A percentile compares a stretch with the other conserved stretches of the same genome.
These are phyloP conservation scores for Mastomys coucha DNA, from an alignment of 2,113 vertebrate genomes.

Conservation along the genomic window DNA sequence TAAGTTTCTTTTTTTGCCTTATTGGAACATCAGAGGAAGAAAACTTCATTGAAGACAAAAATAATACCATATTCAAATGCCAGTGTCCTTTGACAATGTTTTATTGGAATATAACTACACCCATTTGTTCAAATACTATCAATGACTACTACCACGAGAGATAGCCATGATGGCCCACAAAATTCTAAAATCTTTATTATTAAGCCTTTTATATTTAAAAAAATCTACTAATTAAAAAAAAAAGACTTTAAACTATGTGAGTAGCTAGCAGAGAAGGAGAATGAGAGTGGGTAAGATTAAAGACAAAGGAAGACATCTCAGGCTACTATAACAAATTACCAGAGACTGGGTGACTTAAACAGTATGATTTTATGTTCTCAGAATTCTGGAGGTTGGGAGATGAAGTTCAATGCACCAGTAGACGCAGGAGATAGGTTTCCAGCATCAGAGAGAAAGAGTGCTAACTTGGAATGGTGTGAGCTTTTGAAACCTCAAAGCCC, in stretches of 20 bases:
- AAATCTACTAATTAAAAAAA: neutral
- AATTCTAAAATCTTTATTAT: slow-evolving; percentile 37
- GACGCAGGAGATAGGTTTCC: neutral
- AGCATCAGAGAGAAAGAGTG: neutral
- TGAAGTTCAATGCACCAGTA: neutral
- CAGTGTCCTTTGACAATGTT: neutral
- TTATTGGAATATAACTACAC: neutral
- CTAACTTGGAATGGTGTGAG: neutral
- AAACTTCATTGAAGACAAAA: slow-evolving; percentile 33
- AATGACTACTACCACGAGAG: neutral
- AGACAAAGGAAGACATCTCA: neutral
- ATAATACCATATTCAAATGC: slow-evolving; percentile 29
- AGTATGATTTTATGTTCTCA: neutral
- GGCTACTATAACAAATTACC: neutral
- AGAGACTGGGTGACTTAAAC: neutral
- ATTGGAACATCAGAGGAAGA: neutral
- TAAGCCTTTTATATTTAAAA: neutral
- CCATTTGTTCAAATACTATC: neutral
- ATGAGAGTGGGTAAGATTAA: neutral
- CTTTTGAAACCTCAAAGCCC: neutral
- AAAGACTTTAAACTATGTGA: slow-evolving; percentile 36
- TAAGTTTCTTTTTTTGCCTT: neutral
- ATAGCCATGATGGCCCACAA: neutral
- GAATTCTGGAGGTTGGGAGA: neutral
- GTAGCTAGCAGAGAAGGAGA: neutral